These are phyloP conservation scores for Eolophus roseicapilla DNA, from an alignment of 2,113 vertebrate genomes.

Conservation along the genomic window DNA sequence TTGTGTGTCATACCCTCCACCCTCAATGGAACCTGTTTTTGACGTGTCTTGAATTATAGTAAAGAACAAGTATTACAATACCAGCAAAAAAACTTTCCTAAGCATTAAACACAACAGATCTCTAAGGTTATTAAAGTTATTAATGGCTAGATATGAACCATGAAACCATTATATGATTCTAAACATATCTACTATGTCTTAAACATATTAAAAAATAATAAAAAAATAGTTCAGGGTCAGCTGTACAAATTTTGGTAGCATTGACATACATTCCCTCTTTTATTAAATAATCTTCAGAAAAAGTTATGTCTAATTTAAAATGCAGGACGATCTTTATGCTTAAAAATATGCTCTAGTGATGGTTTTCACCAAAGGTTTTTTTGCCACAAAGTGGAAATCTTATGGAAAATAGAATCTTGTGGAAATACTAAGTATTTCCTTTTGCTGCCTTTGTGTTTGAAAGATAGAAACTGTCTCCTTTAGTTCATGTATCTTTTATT, in stretches of 20 bases:
- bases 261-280: not conserved
- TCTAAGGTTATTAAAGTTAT: not conserved
- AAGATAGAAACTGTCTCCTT: not conserved
- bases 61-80: not conserved
- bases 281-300: not conserved
- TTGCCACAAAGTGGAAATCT: not conserved
- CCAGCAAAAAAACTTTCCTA: not conserved
- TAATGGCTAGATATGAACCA: not conserved
- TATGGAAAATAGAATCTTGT: too few species aligned
- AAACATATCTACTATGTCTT: too few species aligned
- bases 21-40: not conserved
- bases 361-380: not conserved
- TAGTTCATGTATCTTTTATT: not conserved
- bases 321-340: not conserved
- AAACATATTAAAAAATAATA: too few species aligned
- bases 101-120: not conserved
- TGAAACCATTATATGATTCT: too few species aligned
- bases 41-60: not conserved
- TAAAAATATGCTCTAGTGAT: not conserved
- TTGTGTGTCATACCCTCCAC: not conserved
- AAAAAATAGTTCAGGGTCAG: not conserved
- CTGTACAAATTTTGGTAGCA: not conserved
- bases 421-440: not conserved
- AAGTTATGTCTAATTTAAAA: not conserved
- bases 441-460: not conserved